Evolutionary conservation across 2,113 vertebrate genomes (phyloP).

Genomic region (Mesocricetus auratus): DNA sequence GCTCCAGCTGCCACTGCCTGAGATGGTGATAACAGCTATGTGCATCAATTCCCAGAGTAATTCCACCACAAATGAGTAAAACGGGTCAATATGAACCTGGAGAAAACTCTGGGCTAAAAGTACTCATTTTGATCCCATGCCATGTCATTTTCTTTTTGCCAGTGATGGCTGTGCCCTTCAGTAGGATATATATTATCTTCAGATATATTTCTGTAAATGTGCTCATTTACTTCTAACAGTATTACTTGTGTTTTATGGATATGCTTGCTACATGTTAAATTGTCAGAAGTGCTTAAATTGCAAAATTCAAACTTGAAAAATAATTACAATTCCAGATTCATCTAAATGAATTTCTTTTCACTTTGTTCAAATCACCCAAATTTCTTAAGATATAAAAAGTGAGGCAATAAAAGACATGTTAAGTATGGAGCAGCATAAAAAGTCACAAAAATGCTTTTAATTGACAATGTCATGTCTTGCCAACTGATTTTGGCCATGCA

Average conservation of each 20-base stretch:
- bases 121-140: background rate
- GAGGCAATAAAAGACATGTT: background rate
- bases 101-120: background rate
- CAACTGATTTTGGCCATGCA: conserved; percentile 44
- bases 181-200: background rate
- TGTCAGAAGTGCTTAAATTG: background rate
- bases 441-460: conserved; percentile 63
- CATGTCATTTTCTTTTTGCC: background rate
- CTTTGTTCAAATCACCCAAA: background rate
- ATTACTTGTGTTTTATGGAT: background rate
- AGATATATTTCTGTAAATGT: background rate
- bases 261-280: background rate
- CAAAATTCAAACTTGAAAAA: background rate
- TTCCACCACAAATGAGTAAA: background rate
- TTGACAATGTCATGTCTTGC: conserved; percentile 82
- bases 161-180: background rate
- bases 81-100: background rate
- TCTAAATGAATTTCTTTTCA: background rate
- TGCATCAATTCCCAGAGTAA: background rate
- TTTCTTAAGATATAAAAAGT: conserved; percentile 23
- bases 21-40: background rate
- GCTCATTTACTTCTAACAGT: background rate
- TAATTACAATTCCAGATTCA: background rate
- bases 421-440: background rate
- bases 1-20: background rate